These are phyloP conservation scores for Calosoma granatense DNA, from an alignment of 1,140 invertebrate genomes.

Conservation along the genomic window DNA sequence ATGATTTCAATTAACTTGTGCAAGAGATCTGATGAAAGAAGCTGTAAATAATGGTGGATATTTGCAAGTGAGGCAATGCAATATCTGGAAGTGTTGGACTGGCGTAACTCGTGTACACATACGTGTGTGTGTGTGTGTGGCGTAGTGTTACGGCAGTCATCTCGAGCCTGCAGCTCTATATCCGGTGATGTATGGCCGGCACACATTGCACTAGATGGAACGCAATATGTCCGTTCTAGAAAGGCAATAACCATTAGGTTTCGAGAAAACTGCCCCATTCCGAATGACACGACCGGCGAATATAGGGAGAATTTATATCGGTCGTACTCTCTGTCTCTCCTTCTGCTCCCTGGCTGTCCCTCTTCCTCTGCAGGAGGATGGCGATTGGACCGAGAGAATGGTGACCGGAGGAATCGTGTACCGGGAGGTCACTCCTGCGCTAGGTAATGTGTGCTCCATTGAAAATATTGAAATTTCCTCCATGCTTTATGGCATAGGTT, in stretches of 20 bases:
- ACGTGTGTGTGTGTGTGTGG: background rate
- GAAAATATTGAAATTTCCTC: background rate
- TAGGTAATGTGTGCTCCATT: background rate
- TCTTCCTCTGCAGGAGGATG: no score
- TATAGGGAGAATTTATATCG: conserved; percentile 47
- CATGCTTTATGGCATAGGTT: no score
- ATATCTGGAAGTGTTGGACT: no score
- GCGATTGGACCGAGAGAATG: background rate
- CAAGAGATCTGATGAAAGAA: no score
- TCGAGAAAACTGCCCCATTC: conserved; percentile 50
- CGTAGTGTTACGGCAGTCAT: conserved; percentile 9
- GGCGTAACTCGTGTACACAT: no score
- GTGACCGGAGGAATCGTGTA: background rate
- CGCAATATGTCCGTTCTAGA: conserved; percentile 50
- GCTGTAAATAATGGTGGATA: no score
- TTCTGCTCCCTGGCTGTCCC: no score
- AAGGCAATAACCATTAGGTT: conserved; percentile 53
- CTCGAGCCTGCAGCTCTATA: conserved; percentile 24
- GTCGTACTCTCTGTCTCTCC: conserved; percentile 8
- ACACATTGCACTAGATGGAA: conserved; percentile 51
- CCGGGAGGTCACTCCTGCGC: background rate
- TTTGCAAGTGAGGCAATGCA: no score
- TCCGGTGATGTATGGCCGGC: conserved; percentile 42
- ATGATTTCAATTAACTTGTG: no score
- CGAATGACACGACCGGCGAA: conserved; percentile 47